phyloP scores from a whole-genome alignment of 2,113 vertebrate species.

The Platichthys flesus region DNA sequence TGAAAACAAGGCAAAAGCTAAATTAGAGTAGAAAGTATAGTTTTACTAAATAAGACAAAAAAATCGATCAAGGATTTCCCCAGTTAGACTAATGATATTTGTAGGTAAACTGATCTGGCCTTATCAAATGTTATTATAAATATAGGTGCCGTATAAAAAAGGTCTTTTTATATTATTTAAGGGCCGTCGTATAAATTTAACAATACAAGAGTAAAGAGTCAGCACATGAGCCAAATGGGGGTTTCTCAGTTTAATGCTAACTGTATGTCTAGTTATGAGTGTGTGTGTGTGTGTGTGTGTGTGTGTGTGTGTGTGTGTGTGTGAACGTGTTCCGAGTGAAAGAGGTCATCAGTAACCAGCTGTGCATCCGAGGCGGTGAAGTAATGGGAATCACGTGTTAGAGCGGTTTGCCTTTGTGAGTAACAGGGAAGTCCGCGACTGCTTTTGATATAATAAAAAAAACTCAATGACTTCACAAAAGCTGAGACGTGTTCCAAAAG shows the following conservation, averaged over 20 bases:
- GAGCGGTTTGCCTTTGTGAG: slow-evolving; percentile 58
- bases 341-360: slow-evolving; percentile 48
- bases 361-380: slow-evolving; percentile 57
- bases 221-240: neutral
- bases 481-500: slow-evolving; percentile 47
- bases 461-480: slow-evolving; percentile 69
- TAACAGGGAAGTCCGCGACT: slow-evolving; percentile 70
- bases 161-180: neutral
- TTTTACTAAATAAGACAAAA: too few relatives aligned
- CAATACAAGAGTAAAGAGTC: neutral
- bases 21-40: too few relatives aligned
- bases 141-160: neutral
- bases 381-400: slow-evolving; percentile 61
- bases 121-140: neutral
- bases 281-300: slow-evolving; percentile 39
- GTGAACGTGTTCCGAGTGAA: slow-evolving; percentile 43
- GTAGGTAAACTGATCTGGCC: neutral
- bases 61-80: too few relatives aligned
- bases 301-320: slow-evolving; percentile 42
- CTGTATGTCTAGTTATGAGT: slow-evolving; percentile 31
- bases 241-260: slow-evolving; percentile 1
- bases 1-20: too few relatives aligned
- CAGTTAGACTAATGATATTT: neutral
- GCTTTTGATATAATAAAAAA: slow-evolving; percentile 57
- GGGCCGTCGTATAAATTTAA: neutral